Percentiles rank a stretch among this genome's conserved stretches.
Conservation (phyloP, 2,888 invertebrate genomes). For the Caenorhabditis afra region DNA sequence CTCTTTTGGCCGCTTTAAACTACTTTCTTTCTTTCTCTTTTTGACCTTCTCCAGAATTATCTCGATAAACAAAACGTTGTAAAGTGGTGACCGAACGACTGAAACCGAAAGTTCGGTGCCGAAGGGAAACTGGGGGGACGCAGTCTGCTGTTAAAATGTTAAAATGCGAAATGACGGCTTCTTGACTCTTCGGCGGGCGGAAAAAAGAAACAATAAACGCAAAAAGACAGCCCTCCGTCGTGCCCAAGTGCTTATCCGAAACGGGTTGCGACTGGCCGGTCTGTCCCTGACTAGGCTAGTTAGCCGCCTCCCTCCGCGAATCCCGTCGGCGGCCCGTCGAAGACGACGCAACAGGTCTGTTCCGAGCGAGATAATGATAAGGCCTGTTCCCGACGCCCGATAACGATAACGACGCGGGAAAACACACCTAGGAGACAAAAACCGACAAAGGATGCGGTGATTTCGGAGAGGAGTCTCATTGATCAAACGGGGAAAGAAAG, state of each 20-base stretch:
- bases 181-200: conserved; percentile 4
- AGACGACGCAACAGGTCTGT: conserved; percentile 55
- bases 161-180: conserved; percentile 36
- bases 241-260: conserved; percentile 41
- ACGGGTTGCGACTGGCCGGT: conserved; percentile 52
- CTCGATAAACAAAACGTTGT: conserved; percentile 13
- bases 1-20: conserved; percentile 20
- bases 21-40: conserved; percentile 9
- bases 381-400: conserved; percentile 43
- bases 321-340: conserved; percentile 37
- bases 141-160: too few species aligned
- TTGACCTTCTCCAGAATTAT: conserved; percentile 23
- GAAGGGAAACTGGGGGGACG: too few species aligned
- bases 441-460: conserved; percentile 43
- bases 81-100: not conserved
- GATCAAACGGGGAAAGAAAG: conserved; percentile 28
- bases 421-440: conserved; percentile 49
- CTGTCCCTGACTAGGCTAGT: conserved; percentile 42
- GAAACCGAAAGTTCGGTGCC: not conserved
- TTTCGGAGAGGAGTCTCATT: conserved; percentile 16
- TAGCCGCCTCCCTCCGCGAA: conserved; percentile 34
- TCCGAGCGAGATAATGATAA: conserved; percentile 50
- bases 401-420: conserved; percentile 40
- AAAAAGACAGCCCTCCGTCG: conserved; percentile 38
- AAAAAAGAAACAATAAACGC: conserved; percentile 58